Evolutionary conservation across 37 sponge, comb jelly and placozoan species (phyloP).

Genomic region (Lycopodina hypogea): DNA sequence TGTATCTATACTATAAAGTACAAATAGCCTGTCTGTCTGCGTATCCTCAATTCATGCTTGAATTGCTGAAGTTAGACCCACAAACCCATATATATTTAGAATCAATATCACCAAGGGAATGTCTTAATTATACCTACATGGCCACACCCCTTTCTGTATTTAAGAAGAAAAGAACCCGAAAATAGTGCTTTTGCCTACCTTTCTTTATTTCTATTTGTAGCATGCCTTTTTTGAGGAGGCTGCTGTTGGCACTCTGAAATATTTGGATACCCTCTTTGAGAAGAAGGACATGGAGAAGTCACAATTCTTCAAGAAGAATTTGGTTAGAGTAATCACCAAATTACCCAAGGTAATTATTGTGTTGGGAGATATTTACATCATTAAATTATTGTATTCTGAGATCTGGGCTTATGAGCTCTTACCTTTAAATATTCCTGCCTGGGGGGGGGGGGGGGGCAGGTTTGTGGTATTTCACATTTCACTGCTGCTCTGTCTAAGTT

Average conservation of each 20-base stretch:
- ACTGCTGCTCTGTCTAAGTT: no score
- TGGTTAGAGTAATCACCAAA: slow-evolving; percentile 51
- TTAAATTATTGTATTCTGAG: not conserved
- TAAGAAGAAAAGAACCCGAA: not conserved
- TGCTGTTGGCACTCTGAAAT: slow-evolving; percentile 46
- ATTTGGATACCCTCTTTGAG: slow-evolving; percentile 75
- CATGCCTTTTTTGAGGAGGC: slow-evolving; percentile 69
- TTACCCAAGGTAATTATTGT: slow-evolving; percentile 63
- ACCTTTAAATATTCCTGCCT: not conserved
- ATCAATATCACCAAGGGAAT: no score
- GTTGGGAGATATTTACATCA: not conserved
- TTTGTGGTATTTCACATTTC: no score
- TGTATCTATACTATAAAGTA: no score
- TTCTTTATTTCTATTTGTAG: slow-evolving; percentile 38
- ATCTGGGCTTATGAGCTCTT: not conserved
- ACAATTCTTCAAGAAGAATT: slow-evolving; percentile 81
- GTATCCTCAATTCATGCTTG: no score
- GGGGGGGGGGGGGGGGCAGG: not conserved
- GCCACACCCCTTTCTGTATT: no score
- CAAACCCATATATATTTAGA: no score
- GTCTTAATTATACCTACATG: no score
- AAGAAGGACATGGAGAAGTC: slow-evolving; percentile 77
- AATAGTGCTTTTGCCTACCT: not conserved
- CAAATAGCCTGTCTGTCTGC: no score
- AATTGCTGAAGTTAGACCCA: no score